Conservation (phyloP, 2,888 invertebrate genomes). For the Agelastica alni region DNA sequence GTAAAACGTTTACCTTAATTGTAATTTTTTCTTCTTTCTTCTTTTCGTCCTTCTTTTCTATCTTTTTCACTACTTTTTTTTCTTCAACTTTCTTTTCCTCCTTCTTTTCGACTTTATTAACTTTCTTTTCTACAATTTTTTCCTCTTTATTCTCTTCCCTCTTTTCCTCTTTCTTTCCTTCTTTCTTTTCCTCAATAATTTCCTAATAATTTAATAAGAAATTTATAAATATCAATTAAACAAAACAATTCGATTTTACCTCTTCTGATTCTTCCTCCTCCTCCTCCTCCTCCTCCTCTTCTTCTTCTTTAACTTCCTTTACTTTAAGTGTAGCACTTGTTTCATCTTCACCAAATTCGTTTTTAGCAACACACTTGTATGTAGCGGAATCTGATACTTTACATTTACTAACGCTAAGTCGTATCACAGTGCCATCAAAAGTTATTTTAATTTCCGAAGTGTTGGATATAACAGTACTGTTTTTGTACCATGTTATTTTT, state of each 20-base stretch:
- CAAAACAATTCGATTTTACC: too few species aligned
- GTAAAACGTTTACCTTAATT: conserved; percentile 27
- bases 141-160: conserved; percentile 47
- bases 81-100: conserved; percentile 50
- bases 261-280: conserved; percentile 54
- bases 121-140: conserved; percentile 49
- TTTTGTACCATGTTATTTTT: conserved; percentile 86
- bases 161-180: conserved; percentile 50
- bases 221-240: too few species aligned
- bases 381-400: conserved; percentile 75
- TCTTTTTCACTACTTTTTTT: conserved; percentile 43
- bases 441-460: conserved; percentile 77
- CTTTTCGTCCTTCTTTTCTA: conserved; percentile 48
- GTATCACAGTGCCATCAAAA: conserved; percentile 82
- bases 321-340: conserved; percentile 85
- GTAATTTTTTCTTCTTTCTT: conserved; percentile 39
- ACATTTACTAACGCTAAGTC: conserved; percentile 76
- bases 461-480: conserved; percentile 74
- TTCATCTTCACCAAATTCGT: conserved; percentile 90
- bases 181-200: conserved; percentile 31
- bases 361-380: conserved; percentile 85
- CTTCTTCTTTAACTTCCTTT: conserved; percentile 58
- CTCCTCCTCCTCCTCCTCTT: conserved; percentile 40
- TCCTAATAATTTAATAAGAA: conserved; percentile 37
- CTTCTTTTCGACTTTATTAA: conserved; percentile 45